phyloP scores from a whole-genome alignment of 2,888 invertebrate genomes.

The Aricia artaxerxes region DNA sequence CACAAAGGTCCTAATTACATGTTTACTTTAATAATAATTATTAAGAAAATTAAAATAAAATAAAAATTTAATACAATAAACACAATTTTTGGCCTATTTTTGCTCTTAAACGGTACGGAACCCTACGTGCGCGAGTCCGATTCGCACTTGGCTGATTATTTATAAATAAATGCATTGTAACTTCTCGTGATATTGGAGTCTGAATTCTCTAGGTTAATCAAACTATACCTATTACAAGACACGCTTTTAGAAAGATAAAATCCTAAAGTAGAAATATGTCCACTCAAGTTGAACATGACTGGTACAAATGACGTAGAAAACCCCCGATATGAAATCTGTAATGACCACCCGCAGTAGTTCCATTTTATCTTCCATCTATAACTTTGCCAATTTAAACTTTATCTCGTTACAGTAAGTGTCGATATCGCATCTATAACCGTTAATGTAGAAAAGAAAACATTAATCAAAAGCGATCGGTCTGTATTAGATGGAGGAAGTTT shows the following conservation, averaged over 20 bases:
- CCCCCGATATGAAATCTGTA: constrained; percentile 12
- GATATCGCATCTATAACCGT: constrained; percentile 25
- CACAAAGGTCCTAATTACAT: no score
- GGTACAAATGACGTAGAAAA: constrained; percentile 11
- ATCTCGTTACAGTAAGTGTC: constrained; percentile 23
- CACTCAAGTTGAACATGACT: constrained; percentile 4
- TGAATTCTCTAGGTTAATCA: no score
- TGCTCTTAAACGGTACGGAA: no score
- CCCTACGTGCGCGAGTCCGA: no score
- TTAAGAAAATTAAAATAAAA: no score
- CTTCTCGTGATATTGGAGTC: no score
- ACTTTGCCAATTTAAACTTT: constrained; percentile 23
- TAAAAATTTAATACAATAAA: no score
- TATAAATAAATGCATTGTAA: no score
- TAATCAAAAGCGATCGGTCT: constrained; percentile 26
- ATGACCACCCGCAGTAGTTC: constrained; percentile 8
- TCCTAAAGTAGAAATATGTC: background rate
- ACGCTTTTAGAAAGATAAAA: background rate
- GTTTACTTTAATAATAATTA: no score
- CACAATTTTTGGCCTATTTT: no score
- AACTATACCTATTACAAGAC: no score
- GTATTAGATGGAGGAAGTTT: constrained; percentile 23
- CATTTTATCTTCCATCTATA: constrained; percentile 27
- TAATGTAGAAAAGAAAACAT: constrained; percentile 24
- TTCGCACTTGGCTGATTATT: no score